Evolutionary conservation across 2,888 invertebrate species (phyloP).

Genomic region (Margaritifera margaritifera): DNA sequence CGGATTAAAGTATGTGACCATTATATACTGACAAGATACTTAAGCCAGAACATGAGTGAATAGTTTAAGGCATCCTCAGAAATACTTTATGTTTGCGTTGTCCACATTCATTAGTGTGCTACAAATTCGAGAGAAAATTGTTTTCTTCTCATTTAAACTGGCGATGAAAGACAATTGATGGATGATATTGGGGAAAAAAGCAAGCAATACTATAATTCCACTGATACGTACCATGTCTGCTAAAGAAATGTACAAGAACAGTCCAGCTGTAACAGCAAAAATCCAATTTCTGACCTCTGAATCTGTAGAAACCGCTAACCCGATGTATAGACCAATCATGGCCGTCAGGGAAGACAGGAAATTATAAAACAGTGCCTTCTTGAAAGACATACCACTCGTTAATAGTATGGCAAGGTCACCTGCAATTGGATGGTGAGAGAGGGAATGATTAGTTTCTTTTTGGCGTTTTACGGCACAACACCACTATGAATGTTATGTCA

Average conservation of each 20-base stretch:
- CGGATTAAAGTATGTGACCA: too few species aligned
- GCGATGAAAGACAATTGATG: too few species aligned
- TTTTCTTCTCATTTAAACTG: too few species aligned
- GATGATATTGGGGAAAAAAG: not conserved
- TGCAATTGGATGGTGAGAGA: constrained; percentile 33
- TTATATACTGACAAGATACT: too few species aligned
- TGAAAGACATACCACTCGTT: constrained; percentile 71
- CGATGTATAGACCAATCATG: constrained; percentile 73
- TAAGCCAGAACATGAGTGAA: too few species aligned
- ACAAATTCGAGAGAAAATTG: too few species aligned
- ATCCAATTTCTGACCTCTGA: constrained; percentile 70
- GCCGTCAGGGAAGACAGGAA: constrained; percentile 73
- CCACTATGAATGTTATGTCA: not conserved
- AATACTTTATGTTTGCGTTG: too few species aligned
- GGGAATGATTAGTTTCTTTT: not conserved
- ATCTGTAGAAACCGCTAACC: constrained; percentile 67
- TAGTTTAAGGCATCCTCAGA: too few species aligned
- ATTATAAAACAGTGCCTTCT: constrained; percentile 71
- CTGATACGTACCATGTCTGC: constrained; percentile 73
- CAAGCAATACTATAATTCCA: not conserved
- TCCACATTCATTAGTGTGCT: too few species aligned
- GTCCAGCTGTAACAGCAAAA: constrained; percentile 74
- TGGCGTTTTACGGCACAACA: not conserved
- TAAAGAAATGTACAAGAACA: constrained; percentile 75
- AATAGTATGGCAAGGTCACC: constrained; percentile 75